Conservation (phyloP, 2,888 invertebrate species). For the Nasonia oneida region DNA sequence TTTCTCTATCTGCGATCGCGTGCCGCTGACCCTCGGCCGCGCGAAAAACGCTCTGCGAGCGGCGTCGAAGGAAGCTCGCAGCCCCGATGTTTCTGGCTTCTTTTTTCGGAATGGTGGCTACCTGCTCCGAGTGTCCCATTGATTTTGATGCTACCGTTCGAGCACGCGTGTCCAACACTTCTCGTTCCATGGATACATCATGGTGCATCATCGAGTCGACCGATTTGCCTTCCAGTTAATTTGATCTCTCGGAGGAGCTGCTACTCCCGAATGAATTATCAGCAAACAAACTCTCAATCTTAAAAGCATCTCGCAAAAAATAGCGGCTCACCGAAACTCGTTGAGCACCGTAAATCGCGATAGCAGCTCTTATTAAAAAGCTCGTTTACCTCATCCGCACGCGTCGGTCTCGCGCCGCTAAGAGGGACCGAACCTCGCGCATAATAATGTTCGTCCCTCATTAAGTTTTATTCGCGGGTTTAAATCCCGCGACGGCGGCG, state of each 20-base stretch:
- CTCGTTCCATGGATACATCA: background rate
- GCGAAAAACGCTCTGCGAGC: background rate
- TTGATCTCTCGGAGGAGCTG: background rate
- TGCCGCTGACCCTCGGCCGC: background rate
- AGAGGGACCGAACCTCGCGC: background rate
- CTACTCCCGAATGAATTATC: background rate
- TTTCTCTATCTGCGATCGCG: constrained; percentile 32
- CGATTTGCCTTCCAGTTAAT: background rate
- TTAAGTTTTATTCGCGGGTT: constrained; percentile 51
- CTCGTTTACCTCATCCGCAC: background rate
- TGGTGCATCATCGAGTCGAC: background rate
- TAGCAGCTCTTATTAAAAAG: background rate
- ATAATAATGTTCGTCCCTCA: constrained; percentile 43
- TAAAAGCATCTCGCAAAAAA: background rate
- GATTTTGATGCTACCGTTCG: constrained; percentile 16
- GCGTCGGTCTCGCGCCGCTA: background rate
- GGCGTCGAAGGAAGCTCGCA: background rate
- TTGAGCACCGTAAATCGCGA: background rate
- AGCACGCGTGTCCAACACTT: background rate
- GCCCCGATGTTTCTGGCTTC: background rate
- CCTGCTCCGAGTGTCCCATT: background rate
- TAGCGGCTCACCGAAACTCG: background rate
- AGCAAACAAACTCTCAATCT: background rate
- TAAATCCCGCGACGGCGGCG: constrained; percentile 9
- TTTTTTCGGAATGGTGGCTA: background rate